Base-by-base conservation (phyloP, 2,113 vertebrate species). In the Rhinichthys klamathensis region DNA sequence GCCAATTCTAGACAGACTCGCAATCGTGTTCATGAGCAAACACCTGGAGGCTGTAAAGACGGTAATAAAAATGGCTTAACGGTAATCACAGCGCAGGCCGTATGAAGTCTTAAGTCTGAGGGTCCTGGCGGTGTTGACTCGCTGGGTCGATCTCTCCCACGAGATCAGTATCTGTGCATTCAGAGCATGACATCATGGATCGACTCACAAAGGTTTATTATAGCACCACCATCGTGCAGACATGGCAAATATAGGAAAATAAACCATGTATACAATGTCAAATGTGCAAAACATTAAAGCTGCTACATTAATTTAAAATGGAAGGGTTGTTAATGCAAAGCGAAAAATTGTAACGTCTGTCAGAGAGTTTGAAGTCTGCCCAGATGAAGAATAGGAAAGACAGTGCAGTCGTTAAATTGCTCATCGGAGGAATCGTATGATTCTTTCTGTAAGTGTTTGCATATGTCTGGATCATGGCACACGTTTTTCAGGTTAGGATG, bases 21-120 rank as follows among this genome's bases (percentile, higher is more conserved):
- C 76, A 84, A 87, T 85, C 83, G 74, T 83, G 78, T 87, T 84
- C 70, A 83, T 79, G 67, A 61, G 67, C 83, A 75, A 72, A 86
- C 88, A 87, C 88, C 84, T 77, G 86, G 80, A 80, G 88, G 83
- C 84, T 72, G 84, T 86, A 84, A 86, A 85, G 61, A 70, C 84
- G 63, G 38, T 79, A 89, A 86, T 89, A 89, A 86, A 87, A 87
- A 54, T 30, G 69, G 86, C 61, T 89, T 81, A 83, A 51, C 69
- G 6, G 44, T 89, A 87, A 87, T 89, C 86, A 61, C 56, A 21
- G 23, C 44, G 5, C 21, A 41, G 32, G 82, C 83, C 7, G 23
- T 69, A 77, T 69, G 38, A 85, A 85, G 78, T 67, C 61, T 81
- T n/a, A 27, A 67, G 27, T 51, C 46, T 81, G 25, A 51, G 3